Evolutionary conservation across 2,797 vertebrate genomes (phyloP), one percentile per base, ranked within the genome.

Genomic region (Phoeniculus purpureus): DNA sequence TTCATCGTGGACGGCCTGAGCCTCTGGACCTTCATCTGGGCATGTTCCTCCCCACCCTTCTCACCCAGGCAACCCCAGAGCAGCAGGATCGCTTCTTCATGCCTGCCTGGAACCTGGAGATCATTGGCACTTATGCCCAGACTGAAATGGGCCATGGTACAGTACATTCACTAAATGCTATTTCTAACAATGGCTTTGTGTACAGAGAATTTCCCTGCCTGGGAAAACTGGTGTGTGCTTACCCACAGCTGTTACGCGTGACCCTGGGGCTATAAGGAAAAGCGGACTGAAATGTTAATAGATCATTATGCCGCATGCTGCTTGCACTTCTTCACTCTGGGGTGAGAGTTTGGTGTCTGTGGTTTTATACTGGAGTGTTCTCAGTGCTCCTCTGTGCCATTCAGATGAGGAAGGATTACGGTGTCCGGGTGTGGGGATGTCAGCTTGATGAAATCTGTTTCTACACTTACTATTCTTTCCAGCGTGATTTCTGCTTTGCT

Each of bases 61-160:
- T 99, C 96, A 99, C 98, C 97, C 99, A 99, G 98, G 98, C 99
- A 94, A 99, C 99, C 64, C 97, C 98, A 77, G 98, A 99, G 92
- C 99, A 99, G 97, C 99, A 99, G 97, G 98, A 99, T 85, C 97
- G 97, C 80, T 98, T 98, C 99, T 99, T 99, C 99, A 99, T 99
- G 96, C 98, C 98, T 15, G 98, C 99, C 94, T 99, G 99, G 99
- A 99, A 99, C 97, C 97, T 99, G 98, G 97, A 99, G 98, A 99
- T 99, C 98, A 98, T 99, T 98, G 99, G 99, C 98, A 99, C 99
- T 97, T 99, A 99, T 85, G 99, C 99, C 32, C 99, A 99, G 98
- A 99, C 99, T 88, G 99, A 99, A 97, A 99, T 99, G 97, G 99
- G 99, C 96, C 99, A 99, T 98, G 99, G 99, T 99, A 99, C 97